phyloP scores from a whole-genome alignment of 2,888 invertebrate genomes.

The Cryptocheilus praepositus region DNA sequence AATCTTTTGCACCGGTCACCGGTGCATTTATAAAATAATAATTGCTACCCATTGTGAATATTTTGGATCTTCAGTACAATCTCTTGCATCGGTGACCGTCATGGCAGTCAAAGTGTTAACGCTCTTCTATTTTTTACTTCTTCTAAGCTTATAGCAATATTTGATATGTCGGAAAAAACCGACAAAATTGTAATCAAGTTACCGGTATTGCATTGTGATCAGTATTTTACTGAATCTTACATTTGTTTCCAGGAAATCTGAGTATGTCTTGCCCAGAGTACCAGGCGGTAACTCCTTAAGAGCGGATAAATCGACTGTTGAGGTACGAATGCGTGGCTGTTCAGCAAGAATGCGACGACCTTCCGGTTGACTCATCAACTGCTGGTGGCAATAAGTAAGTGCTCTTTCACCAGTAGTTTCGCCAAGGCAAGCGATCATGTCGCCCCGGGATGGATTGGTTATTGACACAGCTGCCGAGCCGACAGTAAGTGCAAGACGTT shows the following conservation, averaged over 20 bases:
- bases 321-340: conserved; percentile 91
- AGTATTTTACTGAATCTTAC: conserved; percentile 72
- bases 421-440: conserved; percentile 96
- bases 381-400: conserved; percentile 82
- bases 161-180: too few relatives aligned
- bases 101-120: too few relatives aligned
- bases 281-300: conserved; percentile 84
- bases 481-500: conserved; percentile 85
- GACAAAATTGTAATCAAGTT: not conserved
- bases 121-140: too few relatives aligned
- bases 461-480: conserved; percentile 93
- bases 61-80: too few relatives aligned
- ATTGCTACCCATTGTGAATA: too few relatives aligned
- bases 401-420: conserved; percentile 90
- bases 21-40: too few relatives aligned
- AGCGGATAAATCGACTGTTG: conserved; percentile 84
- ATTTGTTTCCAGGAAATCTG: conserved; percentile 88
- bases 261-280: conserved; percentile 91
- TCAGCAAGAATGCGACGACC: conserved; percentile 85
- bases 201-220: not conserved
- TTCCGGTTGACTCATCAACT: conserved; percentile 87
- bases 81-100: too few relatives aligned
- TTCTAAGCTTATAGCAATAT: too few relatives aligned
- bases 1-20: too few relatives aligned
- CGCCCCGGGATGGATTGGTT: conserved; percentile 87